A percentile compares a stretch with the other conserved stretches of the same genome.
Evolutionary conservation across 2,113 vertebrate species (phyloP).

Genomic region (Nannospalax galili): DNA sequence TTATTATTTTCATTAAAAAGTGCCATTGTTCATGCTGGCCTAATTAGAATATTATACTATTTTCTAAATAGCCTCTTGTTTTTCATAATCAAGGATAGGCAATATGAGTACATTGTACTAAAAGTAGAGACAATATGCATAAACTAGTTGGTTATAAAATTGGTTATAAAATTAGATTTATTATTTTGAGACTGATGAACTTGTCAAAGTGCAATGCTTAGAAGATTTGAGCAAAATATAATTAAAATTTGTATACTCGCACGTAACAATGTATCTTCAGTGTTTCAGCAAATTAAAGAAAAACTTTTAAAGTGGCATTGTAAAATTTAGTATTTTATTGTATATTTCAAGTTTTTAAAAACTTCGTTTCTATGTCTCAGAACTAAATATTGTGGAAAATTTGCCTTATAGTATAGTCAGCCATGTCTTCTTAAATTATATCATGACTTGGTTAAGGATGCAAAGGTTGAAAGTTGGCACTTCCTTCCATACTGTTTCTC

Average conservation of each 20-base stretch:
- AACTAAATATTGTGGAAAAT: conserved; percentile 34
- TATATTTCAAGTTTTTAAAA: neutral
- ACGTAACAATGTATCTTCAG: neutral
- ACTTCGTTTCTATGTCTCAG: neutral
- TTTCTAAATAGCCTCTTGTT: conserved; percentile 10
- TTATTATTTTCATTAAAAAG: conserved; percentile 45
- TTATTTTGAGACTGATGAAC: neutral
- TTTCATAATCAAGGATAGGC: neutral
- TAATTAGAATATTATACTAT: neutral
- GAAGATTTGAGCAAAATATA: neutral
- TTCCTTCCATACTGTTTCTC: conserved; percentile 39
- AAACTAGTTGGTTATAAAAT: conserved; percentile 28
- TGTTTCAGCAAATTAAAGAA: conserved; percentile 55
- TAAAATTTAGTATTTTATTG: conserved; percentile 9
- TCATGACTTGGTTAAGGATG: conserved; percentile 45
- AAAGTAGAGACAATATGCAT: neutral
- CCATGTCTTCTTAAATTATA: conserved; percentile 26
- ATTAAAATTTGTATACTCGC: neutral
- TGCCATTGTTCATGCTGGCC: neutral
- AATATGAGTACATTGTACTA: neutral
- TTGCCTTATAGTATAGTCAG: neutral
- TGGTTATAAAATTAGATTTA: conserved; percentile 41
- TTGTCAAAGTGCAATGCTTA: conserved; percentile 19
- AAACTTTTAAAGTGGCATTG: conserved; percentile 22
- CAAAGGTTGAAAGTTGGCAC: neutral